Evolutionary conservation across 2,888 invertebrate genomes (phyloP).

Genomic region (Drosophila mettleri): DNA sequence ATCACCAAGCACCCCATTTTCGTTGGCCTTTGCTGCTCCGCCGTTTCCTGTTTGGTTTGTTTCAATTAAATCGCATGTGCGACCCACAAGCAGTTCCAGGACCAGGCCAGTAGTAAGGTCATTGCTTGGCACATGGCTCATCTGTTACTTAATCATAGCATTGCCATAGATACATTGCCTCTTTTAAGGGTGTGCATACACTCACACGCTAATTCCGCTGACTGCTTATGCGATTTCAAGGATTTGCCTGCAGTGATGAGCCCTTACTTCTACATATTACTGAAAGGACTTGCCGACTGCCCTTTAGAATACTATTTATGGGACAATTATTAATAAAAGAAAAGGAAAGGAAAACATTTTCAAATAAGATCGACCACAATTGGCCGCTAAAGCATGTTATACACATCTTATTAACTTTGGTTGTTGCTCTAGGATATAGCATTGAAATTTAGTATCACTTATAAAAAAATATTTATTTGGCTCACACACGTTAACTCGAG

Average conservation of each 20-base stretch:
- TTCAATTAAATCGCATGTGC: constrained; percentile 80
- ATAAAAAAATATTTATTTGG: too few species aligned
- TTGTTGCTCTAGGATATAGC: neutral
- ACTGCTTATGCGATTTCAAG: constrained; percentile 36
- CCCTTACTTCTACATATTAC: neutral
- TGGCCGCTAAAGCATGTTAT: too few species aligned
- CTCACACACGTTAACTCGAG: neutral
- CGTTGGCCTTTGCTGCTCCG: constrained; percentile 34
- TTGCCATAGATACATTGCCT: constrained; percentile 71
- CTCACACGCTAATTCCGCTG: constrained; percentile 27
- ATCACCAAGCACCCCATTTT: constrained; percentile 76
- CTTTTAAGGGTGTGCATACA: constrained; percentile 41
- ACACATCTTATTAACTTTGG: too few species aligned
- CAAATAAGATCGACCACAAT: too few species aligned
- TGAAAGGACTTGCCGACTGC: neutral
- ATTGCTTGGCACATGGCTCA: constrained; percentile 65
- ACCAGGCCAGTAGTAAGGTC: constrained; percentile 54
- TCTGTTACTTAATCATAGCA: constrained; percentile 80
- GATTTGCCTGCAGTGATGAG: constrained; percentile 28
- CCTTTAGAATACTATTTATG: neutral
- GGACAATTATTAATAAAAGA: neutral
- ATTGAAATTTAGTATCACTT: neutral
- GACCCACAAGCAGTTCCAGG: constrained; percentile 52
- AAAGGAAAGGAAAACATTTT: too few species aligned
- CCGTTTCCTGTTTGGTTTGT: constrained; percentile 77